Evolutionary conservation across 1,140 invertebrate species (phyloP).

Genomic region (Zaprionus inermis): DNA sequence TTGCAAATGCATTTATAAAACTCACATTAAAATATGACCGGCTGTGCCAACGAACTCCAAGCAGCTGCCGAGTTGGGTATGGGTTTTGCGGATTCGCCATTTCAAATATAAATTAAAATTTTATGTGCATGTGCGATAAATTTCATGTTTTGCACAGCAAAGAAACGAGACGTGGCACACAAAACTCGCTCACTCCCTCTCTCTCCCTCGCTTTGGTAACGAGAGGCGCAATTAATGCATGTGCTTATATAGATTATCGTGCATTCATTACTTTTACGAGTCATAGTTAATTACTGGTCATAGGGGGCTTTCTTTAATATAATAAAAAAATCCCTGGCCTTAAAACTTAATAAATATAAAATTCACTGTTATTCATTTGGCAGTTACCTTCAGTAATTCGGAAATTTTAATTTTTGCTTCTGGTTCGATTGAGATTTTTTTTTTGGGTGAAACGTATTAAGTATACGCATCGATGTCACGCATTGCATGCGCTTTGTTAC

Average conservation of each 20-base stretch:
- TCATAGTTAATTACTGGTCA: constrained; percentile 9
- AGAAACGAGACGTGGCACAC: constrained; percentile 31
- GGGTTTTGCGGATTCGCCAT: not conserved
- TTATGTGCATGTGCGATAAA: constrained; percentile 47
- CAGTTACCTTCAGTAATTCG: constrained; percentile 17
- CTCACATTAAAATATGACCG: constrained; percentile 45
- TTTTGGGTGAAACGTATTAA: constrained; percentile 3
- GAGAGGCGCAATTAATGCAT: constrained; percentile 37
- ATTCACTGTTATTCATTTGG: not conserved
- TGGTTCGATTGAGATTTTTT: not conserved
- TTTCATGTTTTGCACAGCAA: constrained; percentile 40
- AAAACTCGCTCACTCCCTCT: constrained; percentile 1
- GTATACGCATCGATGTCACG: constrained; percentile 42
- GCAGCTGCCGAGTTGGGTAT: not conserved
- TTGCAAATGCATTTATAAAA: constrained; percentile 39
- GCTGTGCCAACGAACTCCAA: constrained; percentile 6
- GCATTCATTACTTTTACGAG: constrained; percentile 30
- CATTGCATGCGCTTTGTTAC: constrained; percentile 46
- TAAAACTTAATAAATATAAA: constrained; percentile 2
- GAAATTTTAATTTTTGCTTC: constrained; percentile 33
- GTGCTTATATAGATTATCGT: constrained; percentile 29
- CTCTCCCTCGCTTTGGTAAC: constrained; percentile 9
- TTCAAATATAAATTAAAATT: constrained; percentile 55
- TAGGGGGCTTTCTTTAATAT: not conserved
- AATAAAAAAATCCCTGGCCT: not conserved